A percentile compares a stretch with the other conserved stretches of the same genome.
Conservation (phyloP, 2,888 invertebrate genomes). For the Acleris literana region DNA sequence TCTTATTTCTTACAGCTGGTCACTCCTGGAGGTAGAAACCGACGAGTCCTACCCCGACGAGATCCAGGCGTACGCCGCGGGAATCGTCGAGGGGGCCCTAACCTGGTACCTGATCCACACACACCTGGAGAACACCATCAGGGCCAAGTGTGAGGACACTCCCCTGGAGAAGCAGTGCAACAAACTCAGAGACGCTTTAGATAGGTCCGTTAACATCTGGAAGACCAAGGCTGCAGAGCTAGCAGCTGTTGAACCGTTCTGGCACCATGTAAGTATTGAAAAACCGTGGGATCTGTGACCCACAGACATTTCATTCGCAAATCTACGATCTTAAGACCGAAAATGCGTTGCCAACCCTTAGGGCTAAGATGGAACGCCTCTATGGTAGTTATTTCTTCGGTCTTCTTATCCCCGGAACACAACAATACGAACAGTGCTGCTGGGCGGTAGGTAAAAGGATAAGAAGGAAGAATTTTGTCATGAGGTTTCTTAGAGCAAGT, state of each 20-base stretch:
- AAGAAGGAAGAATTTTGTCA: too few relatives aligned
- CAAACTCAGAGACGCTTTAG: conserved; percentile 85
- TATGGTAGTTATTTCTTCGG: too few relatives aligned
- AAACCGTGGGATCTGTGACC: too few relatives aligned
- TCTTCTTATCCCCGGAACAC: too few relatives aligned
- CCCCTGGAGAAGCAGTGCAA: conserved; percentile 83
- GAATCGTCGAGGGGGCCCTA: conserved; percentile 91
- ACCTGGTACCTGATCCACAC: conserved; percentile 92
- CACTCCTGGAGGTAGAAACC: conserved; percentile 91
- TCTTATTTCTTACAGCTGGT: conserved; percentile 85
- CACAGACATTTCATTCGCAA: too few relatives aligned
- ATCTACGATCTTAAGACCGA: too few relatives aligned
- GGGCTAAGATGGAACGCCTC: too few relatives aligned
- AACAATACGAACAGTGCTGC: too few relatives aligned
- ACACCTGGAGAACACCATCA: conserved; percentile 89
- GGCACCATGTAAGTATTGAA: conserved; percentile 88
- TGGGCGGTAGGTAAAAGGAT: too few relatives aligned
- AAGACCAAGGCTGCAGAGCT: conserved; percentile 81
- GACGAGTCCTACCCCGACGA: conserved; percentile 88
- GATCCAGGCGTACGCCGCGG: conserved; percentile 94
- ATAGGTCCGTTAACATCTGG: conserved; percentile 85
- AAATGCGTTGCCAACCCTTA: too few relatives aligned
- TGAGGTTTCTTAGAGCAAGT: too few relatives aligned
- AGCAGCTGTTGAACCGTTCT: conserved; percentile 85
- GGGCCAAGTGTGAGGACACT: conserved; percentile 78